Evolutionary conservation across 2,797 vertebrate species (phyloP).

Genomic region (Coregonus suidteri): DNA sequence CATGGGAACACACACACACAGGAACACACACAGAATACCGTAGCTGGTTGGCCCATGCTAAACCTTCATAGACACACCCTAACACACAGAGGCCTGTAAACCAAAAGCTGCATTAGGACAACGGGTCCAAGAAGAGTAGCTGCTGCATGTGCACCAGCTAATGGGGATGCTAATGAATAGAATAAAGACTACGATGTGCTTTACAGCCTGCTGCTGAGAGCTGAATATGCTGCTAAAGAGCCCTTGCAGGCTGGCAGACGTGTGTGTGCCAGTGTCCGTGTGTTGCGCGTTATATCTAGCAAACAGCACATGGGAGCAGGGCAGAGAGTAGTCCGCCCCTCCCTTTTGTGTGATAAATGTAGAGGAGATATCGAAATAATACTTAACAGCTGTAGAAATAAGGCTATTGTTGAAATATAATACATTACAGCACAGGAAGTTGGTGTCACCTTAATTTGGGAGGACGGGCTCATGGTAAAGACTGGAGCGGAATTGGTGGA

Average conservation of each 20-base stretch:
- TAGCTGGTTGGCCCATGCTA: neutral
- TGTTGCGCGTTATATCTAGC: neutral
- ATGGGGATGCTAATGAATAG: neutral
- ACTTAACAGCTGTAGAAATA: neutral
- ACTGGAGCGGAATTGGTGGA: too few species aligned
- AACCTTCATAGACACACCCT: neutral
- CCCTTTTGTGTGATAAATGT: too few species aligned
- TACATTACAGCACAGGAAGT: neutral
- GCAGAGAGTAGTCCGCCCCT: too few species aligned
- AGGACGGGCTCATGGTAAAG: too few species aligned
- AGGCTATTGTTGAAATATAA: neutral
- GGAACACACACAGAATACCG: neutral
- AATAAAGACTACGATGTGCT: neutral
- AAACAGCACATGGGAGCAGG: neutral
- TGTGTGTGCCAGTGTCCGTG: too few species aligned
- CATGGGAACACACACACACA: neutral
- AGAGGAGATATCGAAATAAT: neutral
- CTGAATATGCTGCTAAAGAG: neutral
- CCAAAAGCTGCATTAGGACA: neutral
- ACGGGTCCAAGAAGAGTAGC: too few species aligned
- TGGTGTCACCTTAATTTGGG: too few species aligned
- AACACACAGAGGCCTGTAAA: neutral
- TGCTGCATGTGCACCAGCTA: too few species aligned
- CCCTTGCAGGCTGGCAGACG: neutral
- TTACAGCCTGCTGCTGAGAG: neutral